Percentiles rank a stretch among this genome's conserved stretches.
These are phyloP conservation scores for Myotis planiceps DNA, from an alignment of 2,797 vertebrate genomes.

Conservation along the genomic window DNA sequence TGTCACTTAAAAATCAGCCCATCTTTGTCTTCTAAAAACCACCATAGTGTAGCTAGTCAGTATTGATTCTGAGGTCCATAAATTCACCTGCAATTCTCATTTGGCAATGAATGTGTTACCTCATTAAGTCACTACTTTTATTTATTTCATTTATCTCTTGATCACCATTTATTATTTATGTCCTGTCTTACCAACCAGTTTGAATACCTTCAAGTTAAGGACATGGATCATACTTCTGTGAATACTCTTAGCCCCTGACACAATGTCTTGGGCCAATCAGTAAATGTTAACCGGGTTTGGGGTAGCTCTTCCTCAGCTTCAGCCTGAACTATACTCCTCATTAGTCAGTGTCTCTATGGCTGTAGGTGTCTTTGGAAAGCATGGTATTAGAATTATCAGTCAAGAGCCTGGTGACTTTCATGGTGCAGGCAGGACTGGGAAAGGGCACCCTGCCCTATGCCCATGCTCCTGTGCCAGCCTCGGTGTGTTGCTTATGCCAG, in stretches of 20 bases:
- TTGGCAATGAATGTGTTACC: neutral
- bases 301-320: neutral
- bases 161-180: neutral
- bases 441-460: neutral
- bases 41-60: neutral
- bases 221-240: neutral
- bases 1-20: neutral
- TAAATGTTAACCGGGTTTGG: neutral
- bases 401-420: neutral
- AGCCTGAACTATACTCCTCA: neutral
- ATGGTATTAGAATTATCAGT: neutral
- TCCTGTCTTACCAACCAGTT: neutral
- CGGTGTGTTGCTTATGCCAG: neutral
- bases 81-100: neutral
- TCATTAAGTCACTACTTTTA: slow-evolving; percentile 21
- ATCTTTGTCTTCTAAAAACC: neutral
- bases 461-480: neutral
- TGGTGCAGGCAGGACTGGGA: neutral
- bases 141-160: slow-evolving; percentile 18
- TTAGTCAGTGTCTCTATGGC: neutral
- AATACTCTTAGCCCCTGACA: neutral
- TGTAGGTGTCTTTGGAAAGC: neutral
- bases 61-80: neutral
- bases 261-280: neutral
- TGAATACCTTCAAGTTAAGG: neutral